Evolutionary conservation across 2,888 invertebrate genomes (phyloP), one percentile per base, ranked within the genome.

Genomic region (Volucella bombylans): DNA sequence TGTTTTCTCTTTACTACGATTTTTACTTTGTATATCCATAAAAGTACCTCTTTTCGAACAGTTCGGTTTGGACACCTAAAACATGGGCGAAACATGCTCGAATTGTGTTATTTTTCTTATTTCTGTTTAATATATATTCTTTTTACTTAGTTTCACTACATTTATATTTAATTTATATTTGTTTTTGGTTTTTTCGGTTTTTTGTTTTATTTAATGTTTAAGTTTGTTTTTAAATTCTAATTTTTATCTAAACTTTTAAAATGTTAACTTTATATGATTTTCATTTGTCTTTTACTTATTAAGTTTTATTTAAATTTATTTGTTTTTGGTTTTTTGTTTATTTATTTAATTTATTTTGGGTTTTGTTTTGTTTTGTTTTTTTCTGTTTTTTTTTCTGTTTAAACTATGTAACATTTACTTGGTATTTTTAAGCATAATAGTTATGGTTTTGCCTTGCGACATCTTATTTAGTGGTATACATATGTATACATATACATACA

Each of bases 161-260:
- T 15, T 80, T 73, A 67, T 61, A 69, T 41, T 59, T 55, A 47
- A 23, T 50, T 15, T 18, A 8, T 64, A 57, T 65, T 57, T 83
- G 31, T 31, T 31, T 31, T 31, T 31, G 31, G 1, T 15, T 41
- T 41, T 15, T 18, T 18, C 1, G 18, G n/a, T 62, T 14, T 61
- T 61, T 39, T 57, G 14, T 31, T 52, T 64, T 52, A 50, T 6
- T 62, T 59, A 72, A 57, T 82, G 73, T 77, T 78, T 62, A 65
- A 45, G 78, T 86, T 47, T 69, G 45, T n/a, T 73, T 76, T 74
- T 61, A 62, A 43, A 68, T 69, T 50, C 73, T 87, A 65, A 82
- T 87, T 45, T 31, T 67, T 86, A 90, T 89, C 88, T 90, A 90
- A 89, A 87, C 89, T 89, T 90, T 90, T 64, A 82, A 82, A 86